Conservation (phyloP, 2,888 invertebrate genomes). For the Cancer borealis region DNA sequence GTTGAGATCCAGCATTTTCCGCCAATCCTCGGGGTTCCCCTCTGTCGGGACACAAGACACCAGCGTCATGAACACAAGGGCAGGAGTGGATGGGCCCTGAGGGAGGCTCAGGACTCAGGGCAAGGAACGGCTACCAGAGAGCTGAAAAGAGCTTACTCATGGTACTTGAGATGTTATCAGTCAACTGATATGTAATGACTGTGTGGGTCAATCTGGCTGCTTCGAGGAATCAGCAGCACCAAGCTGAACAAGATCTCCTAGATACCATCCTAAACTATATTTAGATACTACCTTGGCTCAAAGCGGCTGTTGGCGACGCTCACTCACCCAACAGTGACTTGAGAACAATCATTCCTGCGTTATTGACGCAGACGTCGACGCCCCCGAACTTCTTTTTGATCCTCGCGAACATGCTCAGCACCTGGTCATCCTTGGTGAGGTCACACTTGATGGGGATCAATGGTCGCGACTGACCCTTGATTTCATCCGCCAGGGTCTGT, state of each 20-base stretch:
- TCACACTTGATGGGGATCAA: slow-evolving; percentile 82
- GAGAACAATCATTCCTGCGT: slow-evolving; percentile 79
- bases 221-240: too few relatives aligned
- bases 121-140: neutral
- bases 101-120: neutral
- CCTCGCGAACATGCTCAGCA: slow-evolving; percentile 82
- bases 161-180: neutral
- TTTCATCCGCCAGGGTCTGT: slow-evolving; percentile 52
- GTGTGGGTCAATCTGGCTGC: too few relatives aligned
- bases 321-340: slow-evolving; percentile 80
- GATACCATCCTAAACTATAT: neutral
- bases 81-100: too few relatives aligned
- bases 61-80: neutral
- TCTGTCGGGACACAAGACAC: slow-evolving; percentile 51
- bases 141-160: neutral
- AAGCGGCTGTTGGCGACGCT: neutral
- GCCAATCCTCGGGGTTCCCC: slow-evolving; percentile 79
- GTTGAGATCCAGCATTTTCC: slow-evolving; percentile 82
- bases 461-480: slow-evolving; percentile 78
- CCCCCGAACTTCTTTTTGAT: slow-evolving; percentile 82
- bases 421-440: slow-evolving; percentile 82
- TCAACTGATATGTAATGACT: too few relatives aligned
- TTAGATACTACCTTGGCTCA: neutral
- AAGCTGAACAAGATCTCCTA: too few relatives aligned
- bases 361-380: slow-evolving; percentile 82